Base-by-base conservation (phyloP, 2,797 vertebrate genomes). In the Aselliscus stoliczkanus region DNA sequence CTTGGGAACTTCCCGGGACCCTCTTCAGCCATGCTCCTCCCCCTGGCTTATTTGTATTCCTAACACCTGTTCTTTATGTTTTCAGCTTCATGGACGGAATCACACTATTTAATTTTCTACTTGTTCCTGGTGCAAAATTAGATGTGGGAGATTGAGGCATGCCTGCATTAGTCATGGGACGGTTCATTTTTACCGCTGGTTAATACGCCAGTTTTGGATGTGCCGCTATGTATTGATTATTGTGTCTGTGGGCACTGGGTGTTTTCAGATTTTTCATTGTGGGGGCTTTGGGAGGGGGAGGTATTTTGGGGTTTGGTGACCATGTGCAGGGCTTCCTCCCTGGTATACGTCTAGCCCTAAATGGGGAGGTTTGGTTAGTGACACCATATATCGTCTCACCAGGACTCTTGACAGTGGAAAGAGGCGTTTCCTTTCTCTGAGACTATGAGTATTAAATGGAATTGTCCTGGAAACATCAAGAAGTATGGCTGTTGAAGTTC, bases 401-500 rank as follows among this genome's bases (percentile, higher is more conserved):
- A 42, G 23, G 50, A 12, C 86, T 76, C 70, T 54, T 42, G 18
- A 84, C 62, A 54, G 23, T 42, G 42, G 50, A 62, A 50, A 27
- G 54, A 77, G 8, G 17, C 12, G 25, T 21, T 47, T 76, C 11
- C 34, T 37, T 72, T 54, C 85, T 44, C 44, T 5, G 42, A n/a
- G 37, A 15, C 65, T 4, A 1, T 8, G 2, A 37, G 18, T 18
- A 8, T 47, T 37, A 29, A 56, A 17, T 70, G 17, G 42, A 69
- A 17, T 70, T 50, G 3, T 79, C 18, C 29, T 79, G 31, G 14
- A 31, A 90, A 54, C 54, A 21, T 70, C 3, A 31, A 44, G 5
- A 14, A 42, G 52, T 13, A 2, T 31, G 2, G n/a, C 52, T 23
- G 1, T 18, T 1, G 4, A 39, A 44, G 14, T 58, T 9, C 7